Conservation (phyloP, 2,888 invertebrate species). For the Spatulosminthurus flaviceps region DNA sequence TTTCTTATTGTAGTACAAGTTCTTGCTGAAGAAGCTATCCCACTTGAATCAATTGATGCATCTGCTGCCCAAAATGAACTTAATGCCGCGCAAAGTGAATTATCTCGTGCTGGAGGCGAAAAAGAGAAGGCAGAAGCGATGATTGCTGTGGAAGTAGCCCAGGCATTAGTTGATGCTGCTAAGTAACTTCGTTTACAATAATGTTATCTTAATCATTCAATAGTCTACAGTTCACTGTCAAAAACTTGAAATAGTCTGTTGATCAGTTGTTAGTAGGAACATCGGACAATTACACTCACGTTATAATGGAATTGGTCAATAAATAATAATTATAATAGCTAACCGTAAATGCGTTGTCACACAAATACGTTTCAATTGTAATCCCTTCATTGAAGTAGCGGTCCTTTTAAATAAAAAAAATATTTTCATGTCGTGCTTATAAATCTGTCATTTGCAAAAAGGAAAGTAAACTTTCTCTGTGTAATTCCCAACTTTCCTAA, state of each 20-base stretch:
- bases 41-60: slow-evolving; percentile 82
- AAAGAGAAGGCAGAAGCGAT: slow-evolving; percentile 88
- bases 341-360: not conserved
- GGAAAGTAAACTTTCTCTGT: too few species aligned
- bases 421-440: too few species aligned
- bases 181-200: slow-evolving; percentile 48
- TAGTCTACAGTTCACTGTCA: slow-evolving; percentile 23
- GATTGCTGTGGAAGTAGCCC: slow-evolving; percentile 93
- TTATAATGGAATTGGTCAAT: slow-evolving; percentile 31
- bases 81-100: slow-evolving; percentile 82
- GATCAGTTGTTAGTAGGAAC: slow-evolving; percentile 25
- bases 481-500: not conserved
- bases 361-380: not conserved
- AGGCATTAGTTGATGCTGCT: slow-evolving; percentile 88
- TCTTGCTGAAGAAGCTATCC: slow-evolving; percentile 94
- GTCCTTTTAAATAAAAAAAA: too few species aligned
- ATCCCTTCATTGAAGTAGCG: too few species aligned
- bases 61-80: slow-evolving; percentile 84
- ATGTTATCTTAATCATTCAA: slow-evolving; percentile 26
- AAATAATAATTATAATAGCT: slow-evolving; percentile 12
- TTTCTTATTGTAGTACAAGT: slow-evolving; percentile 73
- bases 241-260: slow-evolving; percentile 37
- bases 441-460: too few species aligned
- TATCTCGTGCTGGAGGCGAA: slow-evolving; percentile 82
- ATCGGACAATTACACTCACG: not conserved